Evolutionary conservation across 2,888 invertebrate genomes (phyloP), one percentile per base, ranked within the genome.

Genomic region (Lycocerus yunnanus): DNA sequence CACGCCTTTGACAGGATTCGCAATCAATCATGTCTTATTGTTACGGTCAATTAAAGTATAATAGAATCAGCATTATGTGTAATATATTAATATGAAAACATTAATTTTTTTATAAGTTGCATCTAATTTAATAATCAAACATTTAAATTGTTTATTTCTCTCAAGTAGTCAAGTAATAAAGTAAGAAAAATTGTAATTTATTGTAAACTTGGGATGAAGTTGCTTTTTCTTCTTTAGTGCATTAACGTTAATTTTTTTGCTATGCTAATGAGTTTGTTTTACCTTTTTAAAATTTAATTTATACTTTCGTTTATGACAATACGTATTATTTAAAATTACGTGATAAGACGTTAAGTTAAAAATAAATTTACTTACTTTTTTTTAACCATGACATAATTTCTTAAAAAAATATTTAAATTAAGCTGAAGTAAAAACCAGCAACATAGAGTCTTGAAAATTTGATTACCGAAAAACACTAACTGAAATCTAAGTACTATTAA

Each of bases 401-500:
- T n/a, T 43, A 43, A 43, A 43, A 43, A 69, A 20, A 71, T 74
- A 74, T 74, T 71, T 68, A 71, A 74, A 74, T 74, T 67, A 71
- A 65, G 68, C 9, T 3, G 13, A 27, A 68, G 65, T 68, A 68
- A 68, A 74, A 74, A 43, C 63, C 8, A 18, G 18, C 43, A 43
- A n/a, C 43, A 43, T 61, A 6, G 66, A 66, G 18, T 66, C 21
- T 15, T 21, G 15, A 74, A 69, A 43, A 70, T 73, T 70, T 61
- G 27, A 20, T 58, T 43, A 18, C 43, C 43, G 24, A 68, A 72
- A 74, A 74, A 70, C 58, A 27, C 74, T 74, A 71, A 74, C 15
- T 71, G 68, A 15, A 68, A 71, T 74, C 68, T 71, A 74, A 74
- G 65, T 71, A 59, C n/a, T 68, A 71, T 74, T 71, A 74, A 63